Percentiles rank a stretch among this genome's conserved stretches.
Conservation (phyloP, 2,888 invertebrate species). For the Steinernema scapterisci region DNA sequence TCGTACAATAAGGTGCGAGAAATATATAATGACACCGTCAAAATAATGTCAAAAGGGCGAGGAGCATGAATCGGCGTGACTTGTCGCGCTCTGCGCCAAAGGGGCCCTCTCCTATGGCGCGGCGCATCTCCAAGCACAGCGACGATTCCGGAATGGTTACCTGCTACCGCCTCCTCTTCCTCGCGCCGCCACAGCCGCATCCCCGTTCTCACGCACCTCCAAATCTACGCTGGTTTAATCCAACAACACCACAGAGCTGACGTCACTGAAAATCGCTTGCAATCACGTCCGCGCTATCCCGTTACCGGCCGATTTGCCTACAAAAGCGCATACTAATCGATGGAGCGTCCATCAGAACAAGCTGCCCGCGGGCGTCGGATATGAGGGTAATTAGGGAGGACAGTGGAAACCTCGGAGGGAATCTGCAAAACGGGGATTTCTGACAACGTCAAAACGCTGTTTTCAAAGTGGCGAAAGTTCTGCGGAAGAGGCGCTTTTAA, state of each 20-base stretch:
- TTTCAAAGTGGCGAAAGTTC: too few species aligned
- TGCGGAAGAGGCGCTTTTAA: too few species aligned
- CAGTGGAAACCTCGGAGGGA: too few species aligned
- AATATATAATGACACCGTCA: constrained; percentile 27
- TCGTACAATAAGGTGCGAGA: constrained; percentile 20
- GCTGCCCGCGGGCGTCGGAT: too few species aligned
- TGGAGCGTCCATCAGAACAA: background rate
- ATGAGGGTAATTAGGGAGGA: too few species aligned
- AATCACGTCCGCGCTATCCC: constrained; percentile 15
- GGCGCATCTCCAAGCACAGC: too few species aligned
- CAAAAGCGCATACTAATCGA: constrained; percentile 26
- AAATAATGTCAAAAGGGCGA: constrained; percentile 21
- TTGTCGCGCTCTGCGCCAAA: too few species aligned
- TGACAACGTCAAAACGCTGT: too few species aligned
- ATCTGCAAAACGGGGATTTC: too few species aligned
- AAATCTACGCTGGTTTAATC: constrained; percentile 28
- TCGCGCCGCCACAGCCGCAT: background rate
- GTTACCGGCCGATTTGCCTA: constrained; percentile 28
- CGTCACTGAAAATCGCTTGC: constrained; percentile 25
- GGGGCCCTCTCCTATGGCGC: background rate
- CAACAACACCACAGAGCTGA: background rate
- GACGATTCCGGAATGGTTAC: too few species aligned
- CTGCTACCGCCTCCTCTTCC: background rate
- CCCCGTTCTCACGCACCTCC: constrained; percentile 15
- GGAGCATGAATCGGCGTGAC: background rate